Evolutionary conservation across 2,888 invertebrate genomes (phyloP), one percentile per base, ranked within the genome.

Genomic region (Crematogaster levior): DNA sequence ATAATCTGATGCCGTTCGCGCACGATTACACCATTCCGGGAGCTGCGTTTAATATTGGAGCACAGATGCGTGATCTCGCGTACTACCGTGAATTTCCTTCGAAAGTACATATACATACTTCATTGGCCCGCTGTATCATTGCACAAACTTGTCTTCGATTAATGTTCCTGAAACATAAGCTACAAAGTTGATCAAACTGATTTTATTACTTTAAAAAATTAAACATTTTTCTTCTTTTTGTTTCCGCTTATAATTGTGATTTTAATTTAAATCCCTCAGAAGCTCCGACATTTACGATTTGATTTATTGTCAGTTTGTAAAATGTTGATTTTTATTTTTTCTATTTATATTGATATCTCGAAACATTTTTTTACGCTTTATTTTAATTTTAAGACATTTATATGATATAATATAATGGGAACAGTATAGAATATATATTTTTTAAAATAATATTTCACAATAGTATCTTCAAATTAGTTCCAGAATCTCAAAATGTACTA

Each of bases 1-100:
- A 77, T 77, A 68, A 68, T 68, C 43, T 77, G 30, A 66, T 66
- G 77, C 56, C 66, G 51, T 75, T 75, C 37, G 63, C 63, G 51
- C 51, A 27, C n/a, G 56, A 46, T 68, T 77, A 34, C 75, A 51
- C 56, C 34, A 77, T 34, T 43, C 18, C 21, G 24, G 43, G 27
- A 18, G 56, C 56, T 56, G 66, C 34, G 66, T 68, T 77, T 66
- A 79, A 58, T 68, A 79, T 68, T 68, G 56, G 43, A 46, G 43
- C 30, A 66, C n/a, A n/a, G n/a, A n/a, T n/a, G n/a, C 40, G 43
- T 21, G 30, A 68, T 43, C 43, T 66, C 53, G 51, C 21, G 24
- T 37, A 66, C 53, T 0, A 27, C 10, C 18, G 56, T 18, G 56
- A 79, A 58, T 58, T 79, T 68, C 18, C 66, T n/a, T 46, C 43